Percentiles rank a stretch among this genome's conserved stretches.
Conservation (phyloP, 1,140 invertebrate species). For the Coptotermes formosanus region DNA sequence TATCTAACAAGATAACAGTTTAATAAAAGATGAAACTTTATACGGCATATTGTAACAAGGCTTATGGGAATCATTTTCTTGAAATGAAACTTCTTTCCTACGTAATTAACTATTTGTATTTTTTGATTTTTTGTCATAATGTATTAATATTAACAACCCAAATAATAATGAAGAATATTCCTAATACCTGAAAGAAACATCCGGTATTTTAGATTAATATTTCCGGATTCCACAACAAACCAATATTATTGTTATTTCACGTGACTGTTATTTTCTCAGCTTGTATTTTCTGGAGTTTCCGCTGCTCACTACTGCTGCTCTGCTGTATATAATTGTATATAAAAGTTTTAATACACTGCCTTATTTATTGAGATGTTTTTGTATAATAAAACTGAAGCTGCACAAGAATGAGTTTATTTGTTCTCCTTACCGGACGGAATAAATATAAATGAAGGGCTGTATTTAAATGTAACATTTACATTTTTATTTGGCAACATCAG, state of each 20-base stretch:
- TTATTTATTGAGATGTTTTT: conserved; percentile 34
- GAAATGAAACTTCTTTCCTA: not conserved
- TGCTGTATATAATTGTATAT: conserved; percentile 32
- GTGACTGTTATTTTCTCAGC: not conserved
- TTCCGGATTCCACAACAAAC: not conserved
- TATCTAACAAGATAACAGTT: conserved; percentile 8
- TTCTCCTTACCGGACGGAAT: not conserved
- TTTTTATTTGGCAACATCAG: too few relatives aligned
- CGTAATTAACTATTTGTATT: not conserved
- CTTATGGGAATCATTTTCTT: conserved; percentile 7
- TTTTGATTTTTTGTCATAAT: not conserved
- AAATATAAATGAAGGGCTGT: too few relatives aligned
- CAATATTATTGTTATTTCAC: not conserved
- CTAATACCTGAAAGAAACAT: not conserved
- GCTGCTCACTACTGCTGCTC: conserved; percentile 8
- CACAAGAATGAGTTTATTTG: not conserved
- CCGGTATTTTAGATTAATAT: not conserved
- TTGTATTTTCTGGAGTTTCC: conserved; percentile 19
- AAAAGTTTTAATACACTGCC: conserved; percentile 33
- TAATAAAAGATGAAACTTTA: not conserved
- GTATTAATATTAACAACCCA: conserved; percentile 2
- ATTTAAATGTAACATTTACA: too few relatives aligned
- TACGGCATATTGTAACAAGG: not conserved
- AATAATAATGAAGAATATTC: not conserved
- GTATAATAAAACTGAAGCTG: conserved; percentile 31